Evolutionary conservation across 2,113 vertebrate genomes (phyloP).

Genomic region (Echinops telfairi): DNA sequence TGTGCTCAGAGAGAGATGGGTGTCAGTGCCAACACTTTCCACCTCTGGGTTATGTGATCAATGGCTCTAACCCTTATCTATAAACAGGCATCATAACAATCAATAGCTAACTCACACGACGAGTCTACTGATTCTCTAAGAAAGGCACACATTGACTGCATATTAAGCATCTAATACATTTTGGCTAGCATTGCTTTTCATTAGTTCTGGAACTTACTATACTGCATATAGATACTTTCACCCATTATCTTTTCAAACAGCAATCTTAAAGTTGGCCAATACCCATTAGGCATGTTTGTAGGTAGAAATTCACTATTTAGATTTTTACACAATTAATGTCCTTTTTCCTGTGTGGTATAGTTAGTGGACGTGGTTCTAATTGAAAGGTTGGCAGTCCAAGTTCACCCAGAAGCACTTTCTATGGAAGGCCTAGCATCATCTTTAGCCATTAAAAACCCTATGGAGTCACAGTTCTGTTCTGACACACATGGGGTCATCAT

Average conservation of each 20-base stretch:
- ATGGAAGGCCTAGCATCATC: neutral
- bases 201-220: constrained; percentile 26
- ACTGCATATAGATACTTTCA: neutral
- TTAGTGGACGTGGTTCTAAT: neutral
- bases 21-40: constrained; percentile 19
- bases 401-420: neutral
- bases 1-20: neutral
- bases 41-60: neutral
- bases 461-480: neutral
- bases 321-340: neutral
- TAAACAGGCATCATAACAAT: neutral
- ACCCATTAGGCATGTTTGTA: neutral
- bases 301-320: constrained; percentile 39
- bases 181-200: neutral
- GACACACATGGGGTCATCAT: neutral
- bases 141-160: neutral
- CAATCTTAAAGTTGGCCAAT: neutral
- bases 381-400: neutral
- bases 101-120: neutral
- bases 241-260: neutral
- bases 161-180: neutral
- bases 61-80: neutral
- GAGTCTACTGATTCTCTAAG: neutral
- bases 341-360: neutral
- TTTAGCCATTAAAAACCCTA: neutral